Percentiles rank a stretch among this genome's conserved stretches.
Conservation (phyloP, 2,797 vertebrate genomes). For the Emys orbicularis region DNA sequence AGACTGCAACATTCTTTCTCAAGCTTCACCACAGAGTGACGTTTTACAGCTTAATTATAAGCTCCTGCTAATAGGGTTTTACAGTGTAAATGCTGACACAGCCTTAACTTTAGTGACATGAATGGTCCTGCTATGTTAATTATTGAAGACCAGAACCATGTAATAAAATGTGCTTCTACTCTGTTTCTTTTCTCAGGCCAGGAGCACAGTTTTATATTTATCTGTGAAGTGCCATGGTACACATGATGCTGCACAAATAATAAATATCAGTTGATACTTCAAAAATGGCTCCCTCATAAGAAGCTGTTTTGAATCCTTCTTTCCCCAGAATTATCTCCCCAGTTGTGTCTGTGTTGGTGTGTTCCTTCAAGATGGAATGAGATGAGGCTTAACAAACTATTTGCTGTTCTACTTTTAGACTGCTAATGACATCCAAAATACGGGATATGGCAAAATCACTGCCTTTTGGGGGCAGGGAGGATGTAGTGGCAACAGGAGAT, state of each 20-base stretch:
- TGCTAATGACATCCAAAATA: constrained; percentile 2
- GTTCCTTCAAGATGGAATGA: constrained; percentile 3
- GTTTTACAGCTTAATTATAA: constrained; percentile 59
- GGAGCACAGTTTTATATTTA: not conserved
- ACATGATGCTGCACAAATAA: not conserved
- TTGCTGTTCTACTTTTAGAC: constrained; percentile 39
- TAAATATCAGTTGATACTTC: not conserved
- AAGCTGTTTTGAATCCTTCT: not conserved
- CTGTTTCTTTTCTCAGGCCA: not conserved
- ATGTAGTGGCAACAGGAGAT: not conserved
- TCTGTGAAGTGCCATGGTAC: not conserved
- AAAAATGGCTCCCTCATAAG: not conserved
- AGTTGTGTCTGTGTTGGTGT: rapidly evolving
- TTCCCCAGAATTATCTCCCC: not conserved
- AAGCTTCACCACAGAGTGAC: constrained; percentile 2
- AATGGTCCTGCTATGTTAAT: constrained; percentile 46
- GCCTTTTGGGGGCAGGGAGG: constrained; percentile 9
- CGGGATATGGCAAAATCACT: not conserved
- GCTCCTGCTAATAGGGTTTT: constrained; percentile 51
- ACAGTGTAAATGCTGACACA: constrained; percentile 30
- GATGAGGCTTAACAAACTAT: constrained; percentile 29
- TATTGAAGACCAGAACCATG: constrained; percentile 25
- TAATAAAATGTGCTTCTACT: constrained; percentile 33
- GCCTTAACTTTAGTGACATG: constrained; percentile 32
- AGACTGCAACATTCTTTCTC: constrained; percentile 20